Base-by-base conservation (phyloP, 2,113 vertebrate species). In the Chauna torquata region DNA sequence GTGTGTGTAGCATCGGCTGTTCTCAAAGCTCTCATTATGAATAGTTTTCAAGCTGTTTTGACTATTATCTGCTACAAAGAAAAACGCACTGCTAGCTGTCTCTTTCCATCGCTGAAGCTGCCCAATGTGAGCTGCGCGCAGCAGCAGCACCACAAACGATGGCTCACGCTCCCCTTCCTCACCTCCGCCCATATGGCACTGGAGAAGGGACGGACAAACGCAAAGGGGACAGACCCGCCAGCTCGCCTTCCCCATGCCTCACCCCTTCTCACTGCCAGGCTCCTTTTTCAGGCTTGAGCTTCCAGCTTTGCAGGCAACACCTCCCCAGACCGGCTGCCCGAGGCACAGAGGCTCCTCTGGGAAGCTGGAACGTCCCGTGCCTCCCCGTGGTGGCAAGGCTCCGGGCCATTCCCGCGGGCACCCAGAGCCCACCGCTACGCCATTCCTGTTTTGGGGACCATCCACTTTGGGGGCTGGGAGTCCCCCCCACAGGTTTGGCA, bases 21-120 rank as follows among this genome's bases (percentile, higher is more conserved):
- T 96, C 97, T 96, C 97, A 96, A 82, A 92, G 96, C 90, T 95
- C 96, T 97, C 95, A 79, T 92, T 92, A 93, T 97, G 96, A 98
- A 97, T 86, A 96, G 86, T 97, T 97, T 96, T 98, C 98, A 98
- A 97, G 97, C 97, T 98, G 97, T 97, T 98, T 98, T 98, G 97
- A 98, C 97, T 98, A 84, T 98, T 97, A 97, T 97, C 94, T 92
- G 70, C 95, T 97, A 96, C 98, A 97, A 97, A 97, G 96, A 97
- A 94, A 87, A 97, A 75, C 49, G 97, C 90, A 24, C 86, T 92
- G 94, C 96, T 97, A 97, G 97, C 96, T 97, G 96, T 91, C 96
- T 96, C 81, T 98, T 98, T 97, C 93, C 96, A 92, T 83, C 40
- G 74, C 93, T 92, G 82, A 90, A 90, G 96, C 64, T 40, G 90